Percentiles rank a stretch among this genome's conserved stretches.
phyloP scores from a whole-genome alignment of 2,113 vertebrate species.

The Thymallus thymallus region DNA sequence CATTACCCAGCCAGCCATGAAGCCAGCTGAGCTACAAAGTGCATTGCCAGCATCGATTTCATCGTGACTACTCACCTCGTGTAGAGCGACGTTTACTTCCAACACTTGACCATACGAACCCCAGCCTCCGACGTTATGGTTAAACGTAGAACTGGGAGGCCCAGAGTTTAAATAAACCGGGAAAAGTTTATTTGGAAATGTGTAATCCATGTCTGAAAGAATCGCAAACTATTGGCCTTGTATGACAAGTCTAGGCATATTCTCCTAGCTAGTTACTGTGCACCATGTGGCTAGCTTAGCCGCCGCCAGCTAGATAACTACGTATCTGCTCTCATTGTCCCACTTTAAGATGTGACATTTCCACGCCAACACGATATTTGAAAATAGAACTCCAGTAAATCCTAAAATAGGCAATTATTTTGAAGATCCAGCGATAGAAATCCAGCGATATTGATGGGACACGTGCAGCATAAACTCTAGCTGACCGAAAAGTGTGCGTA shows the following conservation, averaged over 20 bases:
- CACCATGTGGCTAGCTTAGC: neutral
- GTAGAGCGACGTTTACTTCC: neutral
- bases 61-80: conserved; percentile 46
- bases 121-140: conserved; percentile 44
- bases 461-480: neutral
- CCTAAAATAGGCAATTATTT: neutral
- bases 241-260: neutral
- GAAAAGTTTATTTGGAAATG: conserved; percentile 65
- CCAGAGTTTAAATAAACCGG: conserved; percentile 59
- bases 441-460: neutral
- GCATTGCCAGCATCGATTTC: neutral
- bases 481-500: neutral
- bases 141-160: conserved; percentile 38
- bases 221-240: neutral
- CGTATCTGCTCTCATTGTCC: too few species aligned
- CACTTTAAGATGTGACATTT: neutral
- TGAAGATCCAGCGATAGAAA: neutral
- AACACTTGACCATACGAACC: conserved; percentile 54
- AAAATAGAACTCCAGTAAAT: neutral
- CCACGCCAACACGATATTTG: neutral
- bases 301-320: too few species aligned
- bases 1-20: too few species aligned
- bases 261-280: neutral
- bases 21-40: neutral
- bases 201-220: conserved; percentile 55